Evolutionary conservation across 2,113 vertebrate species (phyloP), one percentile per base, ranked within the genome.

Genomic region (Pteruthius melanotis): DNA sequence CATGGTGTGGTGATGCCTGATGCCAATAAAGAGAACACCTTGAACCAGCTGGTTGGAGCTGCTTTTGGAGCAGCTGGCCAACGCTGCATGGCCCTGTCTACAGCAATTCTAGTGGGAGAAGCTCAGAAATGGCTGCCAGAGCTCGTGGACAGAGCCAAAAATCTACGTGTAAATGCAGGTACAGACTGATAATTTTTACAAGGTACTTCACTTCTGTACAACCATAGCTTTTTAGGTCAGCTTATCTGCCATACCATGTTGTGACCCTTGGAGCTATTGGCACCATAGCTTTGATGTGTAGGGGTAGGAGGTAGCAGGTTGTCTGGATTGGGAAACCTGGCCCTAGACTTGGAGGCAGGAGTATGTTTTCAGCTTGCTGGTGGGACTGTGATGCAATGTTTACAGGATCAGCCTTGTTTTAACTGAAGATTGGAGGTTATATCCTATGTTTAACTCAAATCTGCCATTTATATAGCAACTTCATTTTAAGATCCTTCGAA

Each of bases 1-100:
- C 99, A 99, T 57, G 99, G 99, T 77, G 99, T 99, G 80, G 98
- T 99, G 95, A 99, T 99, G 99, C 99, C 99, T 14, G 99, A 99
- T 97, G 99, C 99, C 95, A 99, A 99, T 97, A 99, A 99, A 94
- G 99, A 99, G 98, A 99, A 99, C 97, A 99, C 99, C 7, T 97
- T 99, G 94, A 99, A 99, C 97, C 99, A 99, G 97, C 98, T 99
- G 68, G 99, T 99, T 84, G 99, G 99, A 31, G 99, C 99, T 47
- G 99, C 99, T 42, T 99, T 99, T 79, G 99, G 99, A 94, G 99
- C 99, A 64, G 99, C 99, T 20, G 99, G 99, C 47, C 99, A 99
- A 82, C 99, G 99, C 83, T 99, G 99, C 94, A 99, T 99, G 99
- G 99, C 99, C n/a, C 98, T 99, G 49, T 99, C 99, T 90, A 99